Percentiles rank a stretch among this genome's conserved stretches.
Conservation (phyloP, 2,888 invertebrate genomes). For the Stenichneumon culpator region DNA sequence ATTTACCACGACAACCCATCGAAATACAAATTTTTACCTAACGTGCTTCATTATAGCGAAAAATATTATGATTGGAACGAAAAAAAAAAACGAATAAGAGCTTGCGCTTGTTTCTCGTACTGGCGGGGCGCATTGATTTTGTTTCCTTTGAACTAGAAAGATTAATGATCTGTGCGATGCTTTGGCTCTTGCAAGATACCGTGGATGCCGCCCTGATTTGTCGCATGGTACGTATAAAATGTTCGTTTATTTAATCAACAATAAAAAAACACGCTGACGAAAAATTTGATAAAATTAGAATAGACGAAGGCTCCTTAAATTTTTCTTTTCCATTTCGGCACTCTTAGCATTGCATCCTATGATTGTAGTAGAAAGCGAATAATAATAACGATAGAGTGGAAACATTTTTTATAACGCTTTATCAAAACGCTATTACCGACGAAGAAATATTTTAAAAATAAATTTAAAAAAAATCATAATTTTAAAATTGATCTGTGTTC, state of each 20-base stretch:
- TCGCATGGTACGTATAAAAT: constrained; percentile 83
- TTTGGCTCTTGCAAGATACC: constrained; percentile 82
- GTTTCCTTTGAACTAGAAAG: constrained; percentile 75
- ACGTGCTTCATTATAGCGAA: background rate
- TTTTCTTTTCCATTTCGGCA: constrained; percentile 15
- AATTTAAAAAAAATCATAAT: constrained; percentile 44
- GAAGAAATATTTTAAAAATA: background rate
- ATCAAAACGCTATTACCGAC: background rate
- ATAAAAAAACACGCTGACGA: background rate
- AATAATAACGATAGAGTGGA: background rate
- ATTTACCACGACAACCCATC: background rate
- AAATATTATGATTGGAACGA: background rate
- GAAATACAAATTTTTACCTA: background rate
- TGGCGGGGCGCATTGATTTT: constrained; percentile 75
- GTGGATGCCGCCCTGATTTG: constrained; percentile 79
- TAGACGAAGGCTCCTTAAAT: constrained; percentile 22
- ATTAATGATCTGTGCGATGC: constrained; percentile 81
- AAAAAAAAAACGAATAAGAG: constrained; percentile 56
- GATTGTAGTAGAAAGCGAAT: constrained; percentile 7
- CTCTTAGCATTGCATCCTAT: constrained; percentile 39
- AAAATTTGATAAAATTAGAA: background rate
- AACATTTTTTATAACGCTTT: background rate
- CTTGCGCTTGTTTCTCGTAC: constrained; percentile 79
- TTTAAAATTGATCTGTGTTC: constrained; percentile 49
- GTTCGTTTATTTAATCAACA: constrained; percentile 72